A percentile compares a stretch with the other conserved stretches of the same genome.
These are phyloP conservation scores for Paramormyrops kingsleyae DNA, from an alignment of 2,113 vertebrate genomes.

Conservation along the genomic window DNA sequence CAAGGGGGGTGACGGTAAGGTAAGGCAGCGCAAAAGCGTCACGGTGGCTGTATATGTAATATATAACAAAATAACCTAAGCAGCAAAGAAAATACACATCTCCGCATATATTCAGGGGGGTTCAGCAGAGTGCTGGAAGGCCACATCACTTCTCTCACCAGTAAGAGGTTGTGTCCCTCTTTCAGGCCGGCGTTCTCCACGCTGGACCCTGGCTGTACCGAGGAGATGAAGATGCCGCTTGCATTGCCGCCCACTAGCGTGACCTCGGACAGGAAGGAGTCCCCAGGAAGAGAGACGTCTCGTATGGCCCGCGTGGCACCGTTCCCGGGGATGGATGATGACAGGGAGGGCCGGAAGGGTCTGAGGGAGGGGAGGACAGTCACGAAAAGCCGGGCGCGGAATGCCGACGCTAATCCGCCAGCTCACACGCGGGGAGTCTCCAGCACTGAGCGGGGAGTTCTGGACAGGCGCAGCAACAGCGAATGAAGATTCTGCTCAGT, in stretches of 20 bases:
- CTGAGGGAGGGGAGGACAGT: conserved; percentile 45
- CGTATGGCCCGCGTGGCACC: conserved; percentile 63
- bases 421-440: background rate
- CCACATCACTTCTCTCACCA: conserved; percentile 61
- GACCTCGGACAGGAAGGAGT: conserved; percentile 75
- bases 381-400: background rate
- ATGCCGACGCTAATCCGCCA: background rate
- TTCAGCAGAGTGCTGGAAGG: background rate
- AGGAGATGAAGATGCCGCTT: conserved; percentile 77
- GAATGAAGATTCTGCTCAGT: background rate
- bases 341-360: conserved; percentile 90
- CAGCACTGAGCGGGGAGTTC: background rate
- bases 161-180: conserved; percentile 80
- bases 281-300: conserved; percentile 64
- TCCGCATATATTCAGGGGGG: background rate
- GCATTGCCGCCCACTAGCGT: conserved; percentile 82
- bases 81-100: background rate
- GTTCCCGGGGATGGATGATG: conserved; percentile 65
- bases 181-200: conserved; percentile 79
- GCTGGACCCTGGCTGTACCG: conserved; percentile 70
- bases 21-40: background rate
- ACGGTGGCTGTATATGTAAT: background rate
- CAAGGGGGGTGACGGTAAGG: conserved; percentile 14
- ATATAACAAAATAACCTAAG: background rate
- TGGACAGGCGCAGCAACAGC: background rate